Base-by-base conservation (phyloP, 2,888 invertebrate genomes). In the Penaeus monodon region DNA sequence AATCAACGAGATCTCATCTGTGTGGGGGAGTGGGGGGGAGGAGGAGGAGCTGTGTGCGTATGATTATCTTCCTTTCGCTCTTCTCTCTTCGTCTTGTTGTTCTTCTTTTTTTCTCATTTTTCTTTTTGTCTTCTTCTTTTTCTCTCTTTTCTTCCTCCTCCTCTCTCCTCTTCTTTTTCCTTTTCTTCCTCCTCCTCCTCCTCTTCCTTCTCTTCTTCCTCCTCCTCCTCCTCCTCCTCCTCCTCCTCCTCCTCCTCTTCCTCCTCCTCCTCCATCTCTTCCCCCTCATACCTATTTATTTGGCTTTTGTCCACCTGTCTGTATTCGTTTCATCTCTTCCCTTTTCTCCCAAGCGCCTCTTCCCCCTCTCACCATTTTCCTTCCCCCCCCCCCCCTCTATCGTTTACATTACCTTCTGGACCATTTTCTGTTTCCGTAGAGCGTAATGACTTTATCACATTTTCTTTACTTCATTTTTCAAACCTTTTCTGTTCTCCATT, bases 181-280 rank as follows among this genome's bases (percentile, higher is more conserved):
- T 7, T 22, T 10, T 10, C 44, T 57, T 57, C 33, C 22, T 49
- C 68, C 78, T 38, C 29, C 14, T 66, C 22, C 38, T n/a, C 10
- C 12, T 17, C 74, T 63, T 14, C 65, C 27, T 24, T n/a, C 76
- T 76, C 76, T n/a, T 22, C 20, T 29, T 8, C 17, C 79, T 17
- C 79, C 29, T 38, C 57, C 57, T 12, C 33, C 8, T 14, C 14
- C 24, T 27, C 38, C 12, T 27, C n/a, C 29, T 33, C 29, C 22
- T 27, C 10, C 76, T 84, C 77, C 29, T 22, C 57, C 63, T n/a
- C 33, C 64, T 49, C 38, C 64, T 83, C 65, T 73, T 74, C n/a
- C 66, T 33, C 38, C 65, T 38, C 4, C 33, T 38, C 33, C 4
- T 38, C 33, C 64, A 24, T 24, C 65, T 27, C 68, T 38, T 49